A percentile compares a stretch with the other conserved stretches of the same genome.
Conservation (phyloP, 2,797 vertebrate species). For the Pelodytes ibericus region DNA sequence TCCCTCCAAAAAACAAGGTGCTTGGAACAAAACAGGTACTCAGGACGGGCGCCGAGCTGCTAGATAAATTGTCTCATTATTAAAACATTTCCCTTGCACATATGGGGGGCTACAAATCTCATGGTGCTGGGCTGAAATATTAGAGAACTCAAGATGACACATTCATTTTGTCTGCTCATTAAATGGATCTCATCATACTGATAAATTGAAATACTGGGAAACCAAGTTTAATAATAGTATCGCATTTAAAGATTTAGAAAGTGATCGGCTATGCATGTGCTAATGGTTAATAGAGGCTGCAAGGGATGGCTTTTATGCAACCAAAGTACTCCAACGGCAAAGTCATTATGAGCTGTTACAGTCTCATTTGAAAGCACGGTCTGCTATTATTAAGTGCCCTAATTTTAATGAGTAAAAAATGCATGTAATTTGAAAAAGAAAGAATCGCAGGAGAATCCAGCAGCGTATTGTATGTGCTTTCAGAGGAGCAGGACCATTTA, state of each 20-base stretch:
- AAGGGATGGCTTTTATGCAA: slow-evolving; percentile 24
- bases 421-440: slow-evolving; percentile 37
- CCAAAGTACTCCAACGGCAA: slow-evolving; percentile 30
- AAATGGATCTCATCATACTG: slow-evolving; percentile 10
- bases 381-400: slow-evolving; percentile 53
- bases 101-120: background rate
- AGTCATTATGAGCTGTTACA: slow-evolving; percentile 43
- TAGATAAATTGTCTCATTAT: slow-evolving; percentile 19
- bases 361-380: slow-evolving; percentile 24
- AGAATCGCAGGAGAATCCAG: slow-evolving; percentile 8
- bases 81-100: background rate
- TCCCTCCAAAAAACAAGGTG: too few relatives aligned
- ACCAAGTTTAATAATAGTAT: slow-evolving; percentile 35
- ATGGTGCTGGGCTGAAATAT: slow-evolving; percentile 4
- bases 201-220: slow-evolving; percentile 30
- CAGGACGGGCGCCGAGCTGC: too few relatives aligned
- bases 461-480: background rate
- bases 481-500: slow-evolving; percentile 7
- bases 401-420: slow-evolving; percentile 51
- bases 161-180: slow-evolving; percentile 39
- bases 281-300: slow-evolving; percentile 41
- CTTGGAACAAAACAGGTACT: too few relatives aligned
- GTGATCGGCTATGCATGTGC: slow-evolving; percentile 10
- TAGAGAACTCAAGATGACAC: slow-evolving; percentile 25
- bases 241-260: slow-evolving; percentile 30